These are phyloP conservation scores for Agraylea sexmaculata DNA, from an alignment of 1,140 invertebrate genomes.

Conservation along the genomic window DNA sequence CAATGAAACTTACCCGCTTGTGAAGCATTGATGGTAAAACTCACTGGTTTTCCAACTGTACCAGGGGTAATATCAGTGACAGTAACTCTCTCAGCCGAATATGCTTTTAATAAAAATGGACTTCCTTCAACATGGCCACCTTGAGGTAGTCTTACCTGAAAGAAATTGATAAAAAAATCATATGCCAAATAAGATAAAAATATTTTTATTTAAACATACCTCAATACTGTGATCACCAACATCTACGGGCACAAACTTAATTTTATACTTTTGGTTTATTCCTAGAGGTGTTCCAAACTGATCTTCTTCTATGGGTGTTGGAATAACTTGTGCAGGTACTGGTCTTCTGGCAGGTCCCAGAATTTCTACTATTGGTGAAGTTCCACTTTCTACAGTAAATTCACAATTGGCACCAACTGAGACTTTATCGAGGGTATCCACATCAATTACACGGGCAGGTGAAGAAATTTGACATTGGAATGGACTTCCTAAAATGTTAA, in stretches of 20 bases:
- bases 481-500: constrained; percentile 38
- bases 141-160: constrained; percentile 44
- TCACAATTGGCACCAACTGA: constrained; percentile 71
- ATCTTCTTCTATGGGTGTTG: constrained; percentile 7
- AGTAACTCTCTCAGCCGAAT: constrained; percentile 81
- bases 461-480: constrained; percentile 47
- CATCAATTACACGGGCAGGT: constrained; percentile 60
- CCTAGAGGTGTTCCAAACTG: constrained; percentile 6
- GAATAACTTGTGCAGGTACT: constrained; percentile 51
- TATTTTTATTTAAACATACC: constrained; percentile 38
- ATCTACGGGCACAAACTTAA: constrained; percentile 77
- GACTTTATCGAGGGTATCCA: constrained; percentile 74
- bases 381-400: constrained; percentile 74
- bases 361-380: constrained; percentile 64
- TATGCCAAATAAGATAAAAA: constrained; percentile 3
- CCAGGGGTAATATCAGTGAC: constrained; percentile 85
- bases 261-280: constrained; percentile 30
- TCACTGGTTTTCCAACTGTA: constrained; percentile 81
- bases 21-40: constrained; percentile 77
- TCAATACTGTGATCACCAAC: constrained; percentile 92
- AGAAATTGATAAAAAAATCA: neutral
- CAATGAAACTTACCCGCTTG: constrained; percentile 39
- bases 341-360: constrained; percentile 60
- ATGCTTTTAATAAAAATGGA: constrained; percentile 91
- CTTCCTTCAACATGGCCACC: constrained; percentile 82